A percentile compares a stretch with the other conserved stretches of the same genome.
phyloP scores from a whole-genome alignment of 2,888 invertebrate species.

The Cabera pusaria region DNA sequence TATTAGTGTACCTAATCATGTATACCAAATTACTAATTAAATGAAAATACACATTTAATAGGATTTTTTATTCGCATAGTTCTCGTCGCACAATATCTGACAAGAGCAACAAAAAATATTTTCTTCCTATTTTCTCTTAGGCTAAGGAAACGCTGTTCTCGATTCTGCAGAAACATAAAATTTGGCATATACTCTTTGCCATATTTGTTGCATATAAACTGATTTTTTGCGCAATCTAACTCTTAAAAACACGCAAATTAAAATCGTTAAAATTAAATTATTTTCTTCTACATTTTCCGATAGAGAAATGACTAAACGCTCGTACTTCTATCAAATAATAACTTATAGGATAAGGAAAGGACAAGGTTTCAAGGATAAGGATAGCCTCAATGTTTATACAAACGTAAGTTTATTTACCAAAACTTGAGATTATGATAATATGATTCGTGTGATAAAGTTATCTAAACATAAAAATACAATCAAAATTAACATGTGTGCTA shows the following conservation, averaged over 20 bases:
- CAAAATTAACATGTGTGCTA: slow-evolving; percentile 17
- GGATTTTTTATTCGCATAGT: slow-evolving; percentile 26
- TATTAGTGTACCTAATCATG: slow-evolving; percentile 17
- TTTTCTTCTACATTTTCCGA: no score
- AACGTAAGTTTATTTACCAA: slow-evolving; percentile 34
- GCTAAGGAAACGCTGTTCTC: slow-evolving; percentile 16
- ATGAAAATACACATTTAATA: slow-evolving; percentile 27
- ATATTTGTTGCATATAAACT: background rate
- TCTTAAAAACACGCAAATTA: no score
- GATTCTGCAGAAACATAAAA: slow-evolving; percentile 1
- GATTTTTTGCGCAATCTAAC: no score
- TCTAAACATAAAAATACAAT: slow-evolving; percentile 25
- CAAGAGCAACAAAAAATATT: slow-evolving; percentile 13
- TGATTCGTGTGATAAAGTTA: slow-evolving; percentile 22
- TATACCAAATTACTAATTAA: slow-evolving; percentile 22
- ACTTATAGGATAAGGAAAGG: slow-evolving; percentile 20
- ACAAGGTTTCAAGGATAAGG: slow-evolving; percentile 30
- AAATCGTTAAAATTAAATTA: no score
- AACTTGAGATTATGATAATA: slow-evolving; percentile 26
- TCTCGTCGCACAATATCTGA: slow-evolving; percentile 28
- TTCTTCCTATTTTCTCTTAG: slow-evolving; percentile 3
- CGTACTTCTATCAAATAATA: slow-evolving; percentile 3
- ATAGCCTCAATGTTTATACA: slow-evolving; percentile 27
- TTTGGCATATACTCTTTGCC: background rate
- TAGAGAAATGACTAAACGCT: no score